Base-by-base conservation (phyloP, 2,888 invertebrate species). In the Tipula helvola region DNA sequence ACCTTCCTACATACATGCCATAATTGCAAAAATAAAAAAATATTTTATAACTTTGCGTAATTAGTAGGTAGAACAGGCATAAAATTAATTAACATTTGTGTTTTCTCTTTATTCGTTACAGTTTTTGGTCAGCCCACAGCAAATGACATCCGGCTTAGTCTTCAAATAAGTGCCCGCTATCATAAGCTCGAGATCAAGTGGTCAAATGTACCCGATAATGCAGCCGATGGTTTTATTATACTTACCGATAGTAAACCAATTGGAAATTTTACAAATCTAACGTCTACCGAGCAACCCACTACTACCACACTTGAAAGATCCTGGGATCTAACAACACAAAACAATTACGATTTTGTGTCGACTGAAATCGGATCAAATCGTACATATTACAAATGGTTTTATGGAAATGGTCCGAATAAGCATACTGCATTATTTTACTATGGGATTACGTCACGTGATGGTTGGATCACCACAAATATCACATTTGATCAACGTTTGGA, bases 381-480 rank as follows among this genome's bases (percentile, higher is more conserved):
- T 18, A 44, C 44, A 7, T 86, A 44, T 44, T 86, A 86, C 28
- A 87, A 2, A 88, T 88, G 3, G 87, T 88, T 16, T 89, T 89
- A 87, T 91, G 91, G 91, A 88, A 89, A 12, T 89, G 89, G 39
- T 90, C 28, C 28, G 12, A 28, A 71, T 28, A 91, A 89, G 86
- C 90, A 90, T 36, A 88, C 87, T 8, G 89, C 89, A 41, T 88
- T 44, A 89, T 91, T 41, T 89, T 91, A 57, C 89, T 89, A 7
- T 89, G 89, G 39, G 89, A 86, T 86, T 52, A 44, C 28, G n/a
- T 42, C 36, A 18, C 5, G 88, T 12, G 87, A 89, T 0, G 89
- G 91, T 83, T 91, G 92, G 92, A 90, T 90, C 87, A 91, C 90
- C 7, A 91, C 91, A 0, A 90, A 90, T 3, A 89, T 91, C 0